Evolutionary conservation across 2,888 invertebrate genomes (phyloP), one percentile per base, ranked within the genome.

Genomic region (Cerastoderma edule): DNA sequence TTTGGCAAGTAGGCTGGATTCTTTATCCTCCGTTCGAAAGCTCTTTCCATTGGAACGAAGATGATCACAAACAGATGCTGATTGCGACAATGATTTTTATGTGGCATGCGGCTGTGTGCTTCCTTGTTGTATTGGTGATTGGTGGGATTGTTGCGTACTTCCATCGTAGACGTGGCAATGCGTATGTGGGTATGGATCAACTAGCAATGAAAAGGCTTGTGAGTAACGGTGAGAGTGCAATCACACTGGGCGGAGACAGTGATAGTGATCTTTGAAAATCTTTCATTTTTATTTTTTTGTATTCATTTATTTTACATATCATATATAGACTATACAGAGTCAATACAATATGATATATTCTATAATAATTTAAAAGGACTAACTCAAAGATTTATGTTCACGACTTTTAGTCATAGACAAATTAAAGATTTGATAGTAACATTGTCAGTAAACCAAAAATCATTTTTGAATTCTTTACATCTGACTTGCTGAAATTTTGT

Each of bases 1-100:
- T 94, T 88, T 93, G 91, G 88, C 93, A 93, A 76, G 92, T 94
- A 13, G 94, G 93, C 0, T 93, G 93, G 87, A 93, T 94, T 73
- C 88, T 94, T 28, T 94, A 94, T 86, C 93, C 93, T 39, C 94
- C 94, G 4, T 77, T 88, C 8, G 80, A 87, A 5, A 82, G 79
- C 27, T 88, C 88, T 0, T 68, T 67, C 32, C 77, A 57, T 19
- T 94, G 93, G 93, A 89, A 93, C 33, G 80, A 83, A 27, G 87
- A 91, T 2, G 83, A 88, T 83, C 93, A 93, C 82, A 89, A 88
- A 2, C 85, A 93, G 82, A 91, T 93, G 89, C 93, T 93, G 93
- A 87, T 93, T 10, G 90, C 92, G n/a, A 93, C 93, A 8, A 88
- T 93, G 84, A 88, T 90, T 57, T 93, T 92, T 83, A 85, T 89